Evolutionary conservation across 2,113 vertebrate species (phyloP).

Genomic region (Choloepus hoffmanni): DNA sequence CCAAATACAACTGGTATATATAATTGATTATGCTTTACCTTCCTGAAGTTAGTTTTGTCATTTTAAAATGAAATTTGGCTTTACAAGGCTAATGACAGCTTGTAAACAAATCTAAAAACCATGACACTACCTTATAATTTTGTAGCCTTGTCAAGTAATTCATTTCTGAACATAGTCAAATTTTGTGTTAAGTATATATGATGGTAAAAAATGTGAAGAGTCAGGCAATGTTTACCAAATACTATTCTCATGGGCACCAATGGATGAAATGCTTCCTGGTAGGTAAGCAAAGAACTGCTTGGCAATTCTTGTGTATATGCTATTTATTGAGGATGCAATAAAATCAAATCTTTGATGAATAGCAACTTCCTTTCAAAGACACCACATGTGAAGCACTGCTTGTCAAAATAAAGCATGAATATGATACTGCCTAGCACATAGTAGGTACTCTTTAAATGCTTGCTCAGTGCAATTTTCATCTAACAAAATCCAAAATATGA

Average conservation of each 20-base stretch:
- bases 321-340: neutral
- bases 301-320: neutral
- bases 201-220: neutral
- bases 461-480: neutral
- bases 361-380: constrained; percentile 42
- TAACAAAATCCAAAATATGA: constrained; percentile 17
- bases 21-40: neutral
- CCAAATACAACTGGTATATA: neutral
- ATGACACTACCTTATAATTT: neutral
- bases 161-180: constrained; percentile 1
- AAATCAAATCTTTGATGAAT: neutral
- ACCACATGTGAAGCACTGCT: neutral
- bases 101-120: neutral
- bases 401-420: neutral
- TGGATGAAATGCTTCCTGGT: neutral
- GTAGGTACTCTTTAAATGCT: neutral
- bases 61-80: constrained; percentile 41
- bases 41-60: neutral
- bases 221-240: neutral
- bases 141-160: neutral
- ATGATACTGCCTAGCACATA: neutral
- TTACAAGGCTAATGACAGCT: neutral
- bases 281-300: neutral
- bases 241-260: neutral
- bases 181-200: neutral